phyloP scores from a whole-genome alignment of 2,888 invertebrate species.

The Erebia aethiops region DNA sequence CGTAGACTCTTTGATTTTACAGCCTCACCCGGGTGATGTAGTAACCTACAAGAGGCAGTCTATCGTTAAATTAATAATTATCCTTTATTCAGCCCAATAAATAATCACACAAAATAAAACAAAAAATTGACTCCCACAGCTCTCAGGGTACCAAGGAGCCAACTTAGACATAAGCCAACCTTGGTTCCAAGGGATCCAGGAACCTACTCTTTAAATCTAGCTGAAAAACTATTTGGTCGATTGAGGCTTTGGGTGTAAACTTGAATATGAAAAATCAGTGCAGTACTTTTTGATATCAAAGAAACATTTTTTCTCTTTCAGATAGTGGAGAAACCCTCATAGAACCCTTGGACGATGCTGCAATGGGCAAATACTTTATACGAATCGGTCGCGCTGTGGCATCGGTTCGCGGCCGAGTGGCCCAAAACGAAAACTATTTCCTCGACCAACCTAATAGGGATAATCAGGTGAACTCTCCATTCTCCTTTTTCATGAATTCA shows the following conservation, averaged over 20 bases:
- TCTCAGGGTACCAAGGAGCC: too few species aligned
- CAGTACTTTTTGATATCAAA: not conserved
- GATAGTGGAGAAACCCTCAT: conserved; percentile 52
- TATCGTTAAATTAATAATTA: too few species aligned
- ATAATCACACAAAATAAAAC: not conserved
- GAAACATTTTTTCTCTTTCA: not conserved
- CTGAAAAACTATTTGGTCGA: too few species aligned
- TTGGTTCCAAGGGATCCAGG: too few species aligned
- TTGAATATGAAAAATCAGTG: not conserved
- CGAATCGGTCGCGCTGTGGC: conserved; percentile 56
- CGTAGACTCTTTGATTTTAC: too few species aligned
- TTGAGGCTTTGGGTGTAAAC: not conserved
- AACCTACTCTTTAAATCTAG: too few species aligned
- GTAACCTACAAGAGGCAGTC: too few species aligned
- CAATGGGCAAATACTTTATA: conserved; percentile 60
- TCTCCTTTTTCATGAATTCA: too few species aligned
- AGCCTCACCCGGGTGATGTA: too few species aligned
- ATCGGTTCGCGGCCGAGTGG: conserved; percentile 64
- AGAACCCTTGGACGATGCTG: conserved; percentile 57
- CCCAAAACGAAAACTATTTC: conserved; percentile 71
- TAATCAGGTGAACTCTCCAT: conserved; percentile 58
- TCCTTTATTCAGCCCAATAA: too few species aligned
- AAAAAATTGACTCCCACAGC: not conserved
- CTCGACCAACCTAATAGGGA: conserved; percentile 69
- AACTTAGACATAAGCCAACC: too few species aligned